Base-by-base conservation (phyloP, 2,888 invertebrate species). In the Heliconius charithonia region DNA sequence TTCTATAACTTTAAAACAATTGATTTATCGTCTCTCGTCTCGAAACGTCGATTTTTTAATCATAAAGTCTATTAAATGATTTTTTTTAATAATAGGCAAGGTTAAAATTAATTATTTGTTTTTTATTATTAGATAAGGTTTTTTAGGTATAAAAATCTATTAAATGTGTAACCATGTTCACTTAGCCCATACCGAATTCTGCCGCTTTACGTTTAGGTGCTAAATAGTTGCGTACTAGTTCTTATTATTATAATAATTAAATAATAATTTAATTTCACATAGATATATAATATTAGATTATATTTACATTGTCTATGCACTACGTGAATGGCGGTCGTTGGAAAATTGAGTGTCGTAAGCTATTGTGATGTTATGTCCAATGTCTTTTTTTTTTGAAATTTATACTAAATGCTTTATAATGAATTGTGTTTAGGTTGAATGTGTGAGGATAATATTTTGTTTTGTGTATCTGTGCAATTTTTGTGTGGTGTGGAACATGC, bases 321-420 rank as follows among this genome's bases (percentile, higher is more conserved):
- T 71, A 56, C 22, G 66, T 32, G 22, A 66, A 27, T 22, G 22
- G 22, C 19, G 51, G 6, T 6, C 25, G 25, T 67, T 69, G 16
- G 29, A 27, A 69, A 45, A 69, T 70, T 27, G 9, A 22, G 56
- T 62, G 72, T 51, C 37, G 45, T 59, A 62, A 56, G 73, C 51
- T 37, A 22, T 78, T 77, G 65, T 73, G 45, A 59, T 29, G 59
- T 77, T 56, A 16, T 77, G 51, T 65, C n/a, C 72, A 65, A 71
- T 65, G 56, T 25, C 65, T 27, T 72, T 71, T 32, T 19, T 71
- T 32, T 6, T 56, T 72, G 9, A 74, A 13, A 45, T 29, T 29
- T 6, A 56, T 65, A 79, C 69, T 79, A 75, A 63, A 72, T 59
- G 72, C 72, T 72, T 72, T 82, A 78, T 51, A 71, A 65, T 77